Base-by-base conservation (phyloP, 2,888 invertebrate genomes). In the Hirtodrosophila alboralis region DNA sequence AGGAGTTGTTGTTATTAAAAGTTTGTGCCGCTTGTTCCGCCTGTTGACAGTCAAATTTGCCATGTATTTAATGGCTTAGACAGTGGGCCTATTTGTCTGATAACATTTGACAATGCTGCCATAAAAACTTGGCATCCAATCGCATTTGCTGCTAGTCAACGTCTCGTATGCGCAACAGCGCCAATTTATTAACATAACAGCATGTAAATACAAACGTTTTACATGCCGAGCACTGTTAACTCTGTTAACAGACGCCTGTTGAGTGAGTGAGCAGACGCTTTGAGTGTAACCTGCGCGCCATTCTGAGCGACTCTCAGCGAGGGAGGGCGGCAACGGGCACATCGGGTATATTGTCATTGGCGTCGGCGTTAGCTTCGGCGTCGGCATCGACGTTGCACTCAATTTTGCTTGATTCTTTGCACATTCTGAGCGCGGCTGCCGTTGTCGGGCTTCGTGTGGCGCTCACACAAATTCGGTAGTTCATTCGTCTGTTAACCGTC, bases 401-500 rank as follows among this genome's bases (percentile, higher is more conserved):
- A 48, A 43, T 56, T 56, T 48, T 33, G 47, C 43, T 72, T 53
- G 38, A 36, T 47, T 62, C 62, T 57, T 51, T 52, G 64, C 69
- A 64, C 61, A 69, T 80, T 84, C 78, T 75, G 78, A 84, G 81
- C 78, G 75, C 62, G 70, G 51, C 73, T 70, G 62, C 33, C 66
- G 27, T 41, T 64, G 56, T 54, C 79, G 84, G 62, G 84, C 81
- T 81, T 86, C 77, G 84, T 67, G 64, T 56, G 67, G 36, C 81
- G 81, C 81, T 86, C 86, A 80, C 59, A 64, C 57, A 84, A 84
- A 64, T 81, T 81, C 81, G 81, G 80, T 72, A 75, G 49, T 67
- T 86, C 84, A 81, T 81, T 81, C 81, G 86, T 86, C 65, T 86
- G 75, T 86, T 62, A 86, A 84, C 80, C 72, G 81, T 77, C 75